Evolutionary conservation across 2,888 invertebrate genomes (phyloP).

Genomic region (Teleogryllus oceanicus): DNA sequence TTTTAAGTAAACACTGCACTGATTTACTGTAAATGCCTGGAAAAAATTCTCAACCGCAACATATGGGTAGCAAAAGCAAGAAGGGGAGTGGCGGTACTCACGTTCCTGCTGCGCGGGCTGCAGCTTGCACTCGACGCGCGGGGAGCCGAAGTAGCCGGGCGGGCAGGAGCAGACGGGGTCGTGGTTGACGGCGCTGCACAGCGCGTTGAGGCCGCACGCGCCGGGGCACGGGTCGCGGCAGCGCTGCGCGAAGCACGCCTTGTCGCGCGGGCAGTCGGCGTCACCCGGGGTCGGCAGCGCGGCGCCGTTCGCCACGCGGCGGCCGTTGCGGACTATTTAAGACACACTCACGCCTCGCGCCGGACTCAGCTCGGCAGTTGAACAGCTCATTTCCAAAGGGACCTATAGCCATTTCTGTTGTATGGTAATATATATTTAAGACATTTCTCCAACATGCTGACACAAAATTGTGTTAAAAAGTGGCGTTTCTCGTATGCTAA

Average conservation of each 20-base stretch:
- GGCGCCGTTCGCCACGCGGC: slow-evolving; percentile 64
- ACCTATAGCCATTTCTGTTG: too few relatives aligned
- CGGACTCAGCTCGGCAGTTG: too few relatives aligned
- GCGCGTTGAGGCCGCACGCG: slow-evolving; percentile 78
- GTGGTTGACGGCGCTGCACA: slow-evolving; percentile 70
- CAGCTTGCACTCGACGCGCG: slow-evolving; percentile 68
- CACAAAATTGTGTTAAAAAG: too few relatives aligned
- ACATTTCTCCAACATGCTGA: too few relatives aligned
- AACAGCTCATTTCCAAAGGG: too few relatives aligned
- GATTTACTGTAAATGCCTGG: too few relatives aligned
- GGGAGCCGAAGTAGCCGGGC: slow-evolving; percentile 69
- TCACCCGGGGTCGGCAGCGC: slow-evolving; percentile 85
- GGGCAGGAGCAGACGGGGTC: slow-evolving; percentile 82
- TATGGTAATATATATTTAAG: too few relatives aligned
- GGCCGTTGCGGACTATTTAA: too few relatives aligned
- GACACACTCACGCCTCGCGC: too few relatives aligned
- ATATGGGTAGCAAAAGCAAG: too few relatives aligned
- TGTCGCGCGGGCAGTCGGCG: slow-evolving; percentile 79
- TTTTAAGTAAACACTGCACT: too few relatives aligned
- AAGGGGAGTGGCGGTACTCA: slow-evolving; percentile 28
- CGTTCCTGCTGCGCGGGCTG: slow-evolving; percentile 46
- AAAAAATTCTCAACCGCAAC: neutral
- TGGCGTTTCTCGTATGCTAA: too few relatives aligned
- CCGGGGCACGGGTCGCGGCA: slow-evolving; percentile 80
- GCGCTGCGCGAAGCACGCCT: slow-evolving; percentile 76